A percentile compares a stretch with the other conserved stretches of the same genome.
These are phyloP conservation scores for Anguilla marmorata DNA, from an alignment of 2,797 vertebrate species.

Conservation along the genomic window DNA sequence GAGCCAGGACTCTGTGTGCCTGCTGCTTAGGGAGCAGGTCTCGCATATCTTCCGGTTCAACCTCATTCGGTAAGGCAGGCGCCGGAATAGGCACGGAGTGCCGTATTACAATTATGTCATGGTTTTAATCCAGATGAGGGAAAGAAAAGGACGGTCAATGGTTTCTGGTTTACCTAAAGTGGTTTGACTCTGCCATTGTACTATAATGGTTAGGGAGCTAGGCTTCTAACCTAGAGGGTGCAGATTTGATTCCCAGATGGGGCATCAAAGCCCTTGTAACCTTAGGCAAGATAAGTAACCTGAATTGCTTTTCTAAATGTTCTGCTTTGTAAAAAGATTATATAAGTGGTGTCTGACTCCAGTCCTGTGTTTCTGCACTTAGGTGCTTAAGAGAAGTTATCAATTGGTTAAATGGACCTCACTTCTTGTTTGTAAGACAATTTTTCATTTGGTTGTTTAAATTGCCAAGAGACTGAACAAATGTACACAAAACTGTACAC, in stretches of 20 bases:
- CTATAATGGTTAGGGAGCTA: background rate
- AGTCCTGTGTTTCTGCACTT: background rate
- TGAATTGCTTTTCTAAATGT: background rate
- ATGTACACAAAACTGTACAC: background rate
- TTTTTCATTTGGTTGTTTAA: background rate
- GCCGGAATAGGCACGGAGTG: background rate
- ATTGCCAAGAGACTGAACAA: background rate
- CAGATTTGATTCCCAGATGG: background rate
- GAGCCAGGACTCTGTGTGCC: slow-evolving; percentile 64
- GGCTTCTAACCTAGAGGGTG: background rate
- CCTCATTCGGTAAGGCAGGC: slow-evolving; percentile 70
- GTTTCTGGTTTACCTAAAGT: background rate
- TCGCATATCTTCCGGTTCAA: slow-evolving; percentile 69
- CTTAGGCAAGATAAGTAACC: background rate
- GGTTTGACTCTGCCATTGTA: background rate
- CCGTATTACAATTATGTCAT: background rate
- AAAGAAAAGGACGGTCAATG: background rate
- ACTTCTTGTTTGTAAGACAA: too few relatives aligned
- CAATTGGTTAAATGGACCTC: too few relatives aligned
- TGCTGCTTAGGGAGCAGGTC: slow-evolving; percentile 74
- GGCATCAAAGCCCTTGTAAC: background rate
- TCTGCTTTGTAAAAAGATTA: background rate
- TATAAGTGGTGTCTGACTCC: background rate
- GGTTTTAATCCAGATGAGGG: background rate
- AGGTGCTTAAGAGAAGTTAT: background rate